Conservation (phyloP, 2,113 vertebrate genomes). For the Hemicordylus capensis region DNA sequence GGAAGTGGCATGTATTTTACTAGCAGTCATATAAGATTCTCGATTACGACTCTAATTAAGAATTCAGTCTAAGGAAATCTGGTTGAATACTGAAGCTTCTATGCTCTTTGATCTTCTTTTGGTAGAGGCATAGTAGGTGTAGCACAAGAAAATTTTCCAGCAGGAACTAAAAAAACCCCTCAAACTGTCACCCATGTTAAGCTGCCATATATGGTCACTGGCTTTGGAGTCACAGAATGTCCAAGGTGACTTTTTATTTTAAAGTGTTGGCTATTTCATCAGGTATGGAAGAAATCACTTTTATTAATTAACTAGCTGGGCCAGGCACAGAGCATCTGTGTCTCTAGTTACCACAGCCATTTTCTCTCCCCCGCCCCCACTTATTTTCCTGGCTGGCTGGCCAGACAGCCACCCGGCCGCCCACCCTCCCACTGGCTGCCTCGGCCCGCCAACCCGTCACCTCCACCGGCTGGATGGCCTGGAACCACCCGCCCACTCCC, state of each 20-base stretch:
- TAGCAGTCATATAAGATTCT: constrained; percentile 23
- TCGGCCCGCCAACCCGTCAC: too few relatives aligned
- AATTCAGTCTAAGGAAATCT: neutral
- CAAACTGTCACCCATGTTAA: neutral
- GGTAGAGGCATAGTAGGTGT: neutral
- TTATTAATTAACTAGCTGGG: neutral
- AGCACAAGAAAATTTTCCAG: neutral
- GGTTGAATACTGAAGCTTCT: neutral
- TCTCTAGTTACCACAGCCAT: neutral
- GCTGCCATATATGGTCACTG: neutral
- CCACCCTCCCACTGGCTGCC: too few relatives aligned
- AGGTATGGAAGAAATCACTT: neutral
- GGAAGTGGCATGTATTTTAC: constrained; percentile 10
- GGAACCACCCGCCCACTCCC: too few relatives aligned
- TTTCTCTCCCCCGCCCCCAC: too few relatives aligned
- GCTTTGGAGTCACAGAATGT: neutral
- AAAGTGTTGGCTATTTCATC: too few relatives aligned
- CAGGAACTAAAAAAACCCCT: neutral
- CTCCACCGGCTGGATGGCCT: too few relatives aligned
- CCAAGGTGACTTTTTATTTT: neutral
- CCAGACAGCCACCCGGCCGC: too few relatives aligned
- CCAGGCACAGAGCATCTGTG: too few relatives aligned
- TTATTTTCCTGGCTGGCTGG: too few relatives aligned
- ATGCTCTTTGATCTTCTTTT: neutral
- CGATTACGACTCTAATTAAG: constrained; percentile 32